These are phyloP conservation scores for Drosophila infuscata DNA, from an alignment of 2,888 invertebrate genomes.

Conservation along the genomic window DNA sequence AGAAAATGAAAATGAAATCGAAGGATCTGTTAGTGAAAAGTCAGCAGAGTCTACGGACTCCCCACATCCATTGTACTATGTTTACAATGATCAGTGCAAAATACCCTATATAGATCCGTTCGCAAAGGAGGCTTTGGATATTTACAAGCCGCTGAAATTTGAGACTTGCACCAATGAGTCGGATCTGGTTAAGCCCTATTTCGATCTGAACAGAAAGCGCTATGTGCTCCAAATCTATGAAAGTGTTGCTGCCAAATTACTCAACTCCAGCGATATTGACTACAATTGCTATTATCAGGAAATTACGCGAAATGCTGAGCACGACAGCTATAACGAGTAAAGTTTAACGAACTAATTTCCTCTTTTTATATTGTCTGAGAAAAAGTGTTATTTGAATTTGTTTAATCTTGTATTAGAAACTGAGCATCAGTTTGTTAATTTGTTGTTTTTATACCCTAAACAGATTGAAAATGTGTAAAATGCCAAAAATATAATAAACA, in stretches of 20 bases:
- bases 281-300: slow-evolving; percentile 81
- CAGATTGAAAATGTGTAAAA: background rate
- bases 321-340: slow-evolving; percentile 60
- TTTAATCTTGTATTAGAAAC: background rate
- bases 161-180: slow-evolving; percentile 85
- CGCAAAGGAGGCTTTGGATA: slow-evolving; percentile 85
- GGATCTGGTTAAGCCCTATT: slow-evolving; percentile 58
- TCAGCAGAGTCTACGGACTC: background rate
- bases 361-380: background rate
- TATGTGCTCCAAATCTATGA: slow-evolving; percentile 66
- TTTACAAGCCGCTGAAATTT: slow-evolving; percentile 86
- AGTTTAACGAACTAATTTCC: background rate
- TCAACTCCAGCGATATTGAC: slow-evolving; percentile 50
- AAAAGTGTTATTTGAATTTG: background rate
- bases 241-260: slow-evolving; percentile 44
- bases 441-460: background rate
- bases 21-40: background rate
- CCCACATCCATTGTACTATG: slow-evolving; percentile 52
- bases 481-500: background rate
- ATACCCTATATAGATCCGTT: slow-evolving; percentile 88
- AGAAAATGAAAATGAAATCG: background rate
- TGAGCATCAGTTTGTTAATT: too few species aligned
- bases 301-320: slow-evolving; percentile 54
- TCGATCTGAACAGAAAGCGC: slow-evolving; percentile 43
- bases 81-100: slow-evolving; percentile 87